Percentiles rank a stretch among this genome's conserved stretches.
Conservation (phyloP, 2,888 invertebrate genomes). For the Unio pictorum region DNA sequence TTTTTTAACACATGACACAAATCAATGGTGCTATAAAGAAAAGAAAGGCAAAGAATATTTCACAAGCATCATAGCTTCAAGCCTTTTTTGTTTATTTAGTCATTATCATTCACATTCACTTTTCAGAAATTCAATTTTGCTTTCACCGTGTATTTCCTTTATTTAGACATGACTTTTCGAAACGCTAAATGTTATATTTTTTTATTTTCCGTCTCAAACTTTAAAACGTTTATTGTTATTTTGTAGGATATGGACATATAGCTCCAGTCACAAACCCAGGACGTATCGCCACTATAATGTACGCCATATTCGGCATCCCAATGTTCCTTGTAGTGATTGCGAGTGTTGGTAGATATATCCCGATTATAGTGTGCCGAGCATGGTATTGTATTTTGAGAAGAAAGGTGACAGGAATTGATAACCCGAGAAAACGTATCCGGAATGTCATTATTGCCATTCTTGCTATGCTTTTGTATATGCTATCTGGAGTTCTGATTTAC, state of each 20-base stretch:
- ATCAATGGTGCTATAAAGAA: no score
- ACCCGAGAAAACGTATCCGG: slow-evolving; percentile 82
- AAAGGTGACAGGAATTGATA: neutral
- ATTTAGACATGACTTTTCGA: neutral
- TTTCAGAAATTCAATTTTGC: no score
- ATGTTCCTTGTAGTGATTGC: slow-evolving; percentile 93
- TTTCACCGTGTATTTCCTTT: neutral
- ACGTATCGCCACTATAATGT: slow-evolving; percentile 88
- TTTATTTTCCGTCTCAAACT: no score
- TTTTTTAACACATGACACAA: no score
- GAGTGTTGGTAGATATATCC: slow-evolving; percentile 92
- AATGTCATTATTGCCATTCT: slow-evolving; percentile 90
- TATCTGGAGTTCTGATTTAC: slow-evolving; percentile 86
- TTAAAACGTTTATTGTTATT: neutral
- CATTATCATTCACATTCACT: no score
- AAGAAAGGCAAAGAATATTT: no score
- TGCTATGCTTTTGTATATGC: slow-evolving; percentile 87
- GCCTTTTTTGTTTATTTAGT: no score
- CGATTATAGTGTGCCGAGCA: neutral
- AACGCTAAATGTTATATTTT: no score
- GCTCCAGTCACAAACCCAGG: slow-evolving; percentile 90
- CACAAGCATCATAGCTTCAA: no score
- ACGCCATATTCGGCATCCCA: slow-evolving; percentile 95
- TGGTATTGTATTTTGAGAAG: neutral
- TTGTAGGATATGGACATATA: slow-evolving; percentile 94